phyloP scores from a whole-genome alignment of 2,113 vertebrate genomes.

The Caranx ignobilis region DNA sequence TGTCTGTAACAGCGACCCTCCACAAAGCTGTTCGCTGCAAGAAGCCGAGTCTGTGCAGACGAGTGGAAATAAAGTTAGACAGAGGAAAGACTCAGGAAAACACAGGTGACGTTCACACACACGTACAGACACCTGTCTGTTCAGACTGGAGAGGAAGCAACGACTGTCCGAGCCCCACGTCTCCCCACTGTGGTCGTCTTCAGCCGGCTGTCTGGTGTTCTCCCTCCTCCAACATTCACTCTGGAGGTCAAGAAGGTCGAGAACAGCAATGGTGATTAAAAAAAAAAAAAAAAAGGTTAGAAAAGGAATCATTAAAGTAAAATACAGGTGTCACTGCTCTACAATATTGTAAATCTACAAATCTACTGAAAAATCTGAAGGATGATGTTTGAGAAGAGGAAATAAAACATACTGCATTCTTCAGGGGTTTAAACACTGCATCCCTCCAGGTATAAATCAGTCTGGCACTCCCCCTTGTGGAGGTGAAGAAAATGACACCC shows the following conservation, averaged over 20 bases:
- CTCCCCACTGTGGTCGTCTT: constrained; percentile 75
- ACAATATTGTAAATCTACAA: neutral
- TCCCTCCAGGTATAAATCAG: constrained; percentile 85
- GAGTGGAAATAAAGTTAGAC: too few relatives aligned
- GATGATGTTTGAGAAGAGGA: neutral
- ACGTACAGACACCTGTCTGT: constrained; percentile 68
- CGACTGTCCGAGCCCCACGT: constrained; percentile 85
- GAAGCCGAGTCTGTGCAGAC: constrained; percentile 33
- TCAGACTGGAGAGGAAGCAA: constrained; percentile 88
- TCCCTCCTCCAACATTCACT: constrained; percentile 87
- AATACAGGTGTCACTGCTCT: neutral
- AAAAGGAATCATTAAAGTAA: neutral
- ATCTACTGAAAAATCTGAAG: neutral
- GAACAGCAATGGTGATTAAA: neutral
- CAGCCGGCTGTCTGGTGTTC: constrained; percentile 56
- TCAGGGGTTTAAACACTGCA: constrained; percentile 86
- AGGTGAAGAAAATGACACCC: constrained; percentile 90
- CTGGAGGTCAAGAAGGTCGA: constrained; percentile 71
- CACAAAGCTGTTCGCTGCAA: constrained; percentile 22
- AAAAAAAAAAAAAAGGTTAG: neutral
- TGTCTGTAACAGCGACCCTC: constrained; percentile 87
- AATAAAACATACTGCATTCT: constrained; percentile 73
- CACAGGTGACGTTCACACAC: neutral
- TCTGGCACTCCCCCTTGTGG: constrained; percentile 88
- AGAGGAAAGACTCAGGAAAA: neutral